Evolutionary conservation across 2,113 vertebrate species (phyloP).

Genomic region (Halcyon senegalensis): DNA sequence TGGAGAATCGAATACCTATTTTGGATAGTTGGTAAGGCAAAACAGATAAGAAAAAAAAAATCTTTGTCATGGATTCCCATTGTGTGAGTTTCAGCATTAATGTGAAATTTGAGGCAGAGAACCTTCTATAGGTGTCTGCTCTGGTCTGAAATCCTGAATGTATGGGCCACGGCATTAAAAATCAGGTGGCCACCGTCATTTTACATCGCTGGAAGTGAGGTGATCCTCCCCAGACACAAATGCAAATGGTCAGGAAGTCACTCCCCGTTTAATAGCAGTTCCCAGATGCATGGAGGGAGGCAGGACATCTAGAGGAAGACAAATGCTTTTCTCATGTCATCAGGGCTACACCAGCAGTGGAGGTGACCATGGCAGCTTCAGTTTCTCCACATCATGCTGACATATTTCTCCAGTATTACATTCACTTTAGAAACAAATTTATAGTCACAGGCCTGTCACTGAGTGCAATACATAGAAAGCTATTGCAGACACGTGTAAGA

Average conservation of each 20-base stretch:
- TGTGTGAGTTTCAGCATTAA: not conserved
- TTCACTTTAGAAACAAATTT: not conserved
- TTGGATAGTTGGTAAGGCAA: not conserved
- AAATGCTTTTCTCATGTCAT: rapidly evolving
- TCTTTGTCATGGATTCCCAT: not conserved
- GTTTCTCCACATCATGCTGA: rapidly evolving
- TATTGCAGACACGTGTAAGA: not conserved
- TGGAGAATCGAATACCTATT: not conserved
- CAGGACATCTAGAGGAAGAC: not conserved
- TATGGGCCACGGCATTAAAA: not conserved
- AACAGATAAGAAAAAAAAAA: not conserved
- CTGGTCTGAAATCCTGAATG: not conserved
- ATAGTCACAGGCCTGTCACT: not conserved
- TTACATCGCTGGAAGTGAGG: rapidly evolving
- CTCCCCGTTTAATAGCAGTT: not conserved
- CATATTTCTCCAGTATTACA: not conserved
- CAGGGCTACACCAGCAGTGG: rapidly evolving
- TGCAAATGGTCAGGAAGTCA: rapidly evolving
- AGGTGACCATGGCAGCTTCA: not conserved
- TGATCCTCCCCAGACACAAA: not conserved
- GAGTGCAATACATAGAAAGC: not conserved
- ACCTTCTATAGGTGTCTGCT: not conserved
- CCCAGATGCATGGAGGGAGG: not conserved
- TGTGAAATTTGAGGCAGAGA: not conserved
- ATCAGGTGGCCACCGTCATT: not conserved